Percentiles rank a stretch among this genome's conserved stretches.
These are phyloP conservation scores for Bruchidius siliquastri DNA, from an alignment of 2,888 invertebrate species.

Conservation along the genomic window DNA sequence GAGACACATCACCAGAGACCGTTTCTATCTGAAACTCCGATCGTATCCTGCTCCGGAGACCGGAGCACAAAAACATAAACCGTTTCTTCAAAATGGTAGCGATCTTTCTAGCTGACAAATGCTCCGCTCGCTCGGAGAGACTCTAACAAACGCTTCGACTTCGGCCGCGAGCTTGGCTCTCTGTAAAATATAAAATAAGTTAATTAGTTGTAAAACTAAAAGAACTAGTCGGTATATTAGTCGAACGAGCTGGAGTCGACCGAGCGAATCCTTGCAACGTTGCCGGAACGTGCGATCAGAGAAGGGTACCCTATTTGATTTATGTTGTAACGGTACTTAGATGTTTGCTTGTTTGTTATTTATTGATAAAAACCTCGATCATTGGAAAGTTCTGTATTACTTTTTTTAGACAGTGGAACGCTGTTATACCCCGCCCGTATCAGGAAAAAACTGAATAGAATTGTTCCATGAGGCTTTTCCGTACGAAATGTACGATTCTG, in stretches of 20 bases:
- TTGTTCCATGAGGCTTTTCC: too few relatives aligned
- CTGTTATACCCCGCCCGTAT: too few relatives aligned
- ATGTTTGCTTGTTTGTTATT: slow-evolving; percentile 11
- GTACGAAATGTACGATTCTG: too few relatives aligned
- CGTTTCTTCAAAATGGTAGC: neutral
- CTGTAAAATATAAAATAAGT: slow-evolving; percentile 16
- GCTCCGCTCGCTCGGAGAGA: neutral
- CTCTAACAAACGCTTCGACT: neutral
- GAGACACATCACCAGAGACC: neutral
- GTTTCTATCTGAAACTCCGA: neutral
- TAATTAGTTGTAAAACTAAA: slow-evolving; percentile 25
- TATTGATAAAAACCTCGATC: neutral
- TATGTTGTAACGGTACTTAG: slow-evolving; percentile 12
- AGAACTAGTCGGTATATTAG: slow-evolving; percentile 21
- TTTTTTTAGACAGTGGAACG: too few relatives aligned
- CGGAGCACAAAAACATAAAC: neutral
- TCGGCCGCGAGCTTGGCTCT: slow-evolving; percentile 7
- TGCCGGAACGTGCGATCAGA: neutral
- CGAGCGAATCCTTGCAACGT: slow-evolving; percentile 3
- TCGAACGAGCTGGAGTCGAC: slow-evolving; percentile 11
- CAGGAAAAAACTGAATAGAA: too few relatives aligned
- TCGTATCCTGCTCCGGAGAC: neutral
- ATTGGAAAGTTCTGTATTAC: neutral
- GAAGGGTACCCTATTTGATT: neutral
- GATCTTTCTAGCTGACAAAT: neutral